Conservation (phyloP, 2,113 vertebrate species). For the Tringa solitaria region DNA sequence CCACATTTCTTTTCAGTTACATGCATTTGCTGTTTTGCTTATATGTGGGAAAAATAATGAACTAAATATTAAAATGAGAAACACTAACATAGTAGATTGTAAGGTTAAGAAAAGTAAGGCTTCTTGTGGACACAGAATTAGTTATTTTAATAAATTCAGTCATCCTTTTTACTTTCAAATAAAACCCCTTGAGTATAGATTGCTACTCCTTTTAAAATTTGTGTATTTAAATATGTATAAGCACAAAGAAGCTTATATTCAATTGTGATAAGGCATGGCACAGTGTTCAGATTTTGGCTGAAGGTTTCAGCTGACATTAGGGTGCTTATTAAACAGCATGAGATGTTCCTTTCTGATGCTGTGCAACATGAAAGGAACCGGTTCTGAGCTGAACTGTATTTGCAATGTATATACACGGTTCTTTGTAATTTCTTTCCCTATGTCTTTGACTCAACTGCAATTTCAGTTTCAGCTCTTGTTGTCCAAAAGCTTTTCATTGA, state of each 20-base stretch:
- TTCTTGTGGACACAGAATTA: neutral
- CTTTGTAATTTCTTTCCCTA: fast-evolving
- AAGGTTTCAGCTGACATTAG: neutral
- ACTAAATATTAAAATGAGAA: neutral
- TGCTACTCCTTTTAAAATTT: neutral
- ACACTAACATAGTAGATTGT: neutral
- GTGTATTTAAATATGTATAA: neutral
- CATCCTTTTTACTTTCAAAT: neutral
- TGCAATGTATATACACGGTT: fast-evolving
- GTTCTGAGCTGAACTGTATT: neutral
- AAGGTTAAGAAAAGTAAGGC: neutral
- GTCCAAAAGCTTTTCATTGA: neutral
- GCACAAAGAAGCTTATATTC: neutral
- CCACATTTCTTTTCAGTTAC: neutral
- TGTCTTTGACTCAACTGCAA: neutral
- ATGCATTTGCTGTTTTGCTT: neutral
- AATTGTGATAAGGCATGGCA: neutral
- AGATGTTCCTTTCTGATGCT: neutral
- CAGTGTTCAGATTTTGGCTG: neutral
- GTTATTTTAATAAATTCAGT: neutral
- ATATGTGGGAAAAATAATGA: neutral
- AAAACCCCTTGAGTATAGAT: neutral
- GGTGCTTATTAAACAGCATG: neutral
- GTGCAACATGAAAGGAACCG: neutral
- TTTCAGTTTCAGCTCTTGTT: neutral